Conservation (phyloP, 1,140 invertebrate genomes). For the Physella acuta region DNA sequence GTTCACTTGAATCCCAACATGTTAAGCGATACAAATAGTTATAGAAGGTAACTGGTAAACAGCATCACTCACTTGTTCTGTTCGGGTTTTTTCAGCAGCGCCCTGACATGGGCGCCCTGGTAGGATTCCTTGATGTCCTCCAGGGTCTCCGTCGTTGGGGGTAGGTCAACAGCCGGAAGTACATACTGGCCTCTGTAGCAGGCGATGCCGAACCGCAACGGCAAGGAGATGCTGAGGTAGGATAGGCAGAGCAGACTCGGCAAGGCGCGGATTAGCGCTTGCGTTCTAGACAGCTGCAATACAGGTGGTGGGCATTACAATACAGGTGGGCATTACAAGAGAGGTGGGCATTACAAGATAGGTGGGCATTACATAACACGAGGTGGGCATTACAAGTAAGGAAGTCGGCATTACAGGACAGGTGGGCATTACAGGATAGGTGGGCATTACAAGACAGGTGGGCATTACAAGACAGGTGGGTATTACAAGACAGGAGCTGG, state of each 20-base stretch:
- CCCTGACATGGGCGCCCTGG: conserved; percentile 30
- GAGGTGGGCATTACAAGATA: background rate
- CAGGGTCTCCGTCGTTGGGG: conserved; percentile 23
- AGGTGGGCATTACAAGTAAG: background rate
- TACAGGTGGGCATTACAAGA: no score
- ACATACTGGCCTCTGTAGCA: conserved; percentile 16
- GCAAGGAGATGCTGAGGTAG: conserved; percentile 31
- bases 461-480: no score
- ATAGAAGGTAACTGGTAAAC: background rate
- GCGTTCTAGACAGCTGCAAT: conserved; percentile 5
- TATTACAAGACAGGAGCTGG: no score
- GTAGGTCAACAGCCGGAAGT: conserved; percentile 7
- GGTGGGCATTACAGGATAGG: background rate
- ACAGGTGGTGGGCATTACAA: background rate
- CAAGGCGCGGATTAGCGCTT: conserved; percentile 16
- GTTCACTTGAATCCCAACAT: background rate
- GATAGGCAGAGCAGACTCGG: conserved; percentile 30
- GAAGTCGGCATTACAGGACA: no score
- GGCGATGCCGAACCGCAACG: conserved; percentile 22
- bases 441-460: no score
- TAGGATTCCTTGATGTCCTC: conserved; percentile 30
- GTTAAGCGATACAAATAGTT: background rate
- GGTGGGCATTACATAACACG: background rate
- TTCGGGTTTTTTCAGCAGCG: conserved; percentile 27
- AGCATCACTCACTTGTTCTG: conserved; percentile 16